phyloP scores from a whole-genome alignment of 2,888 invertebrate species.

The Drosophila monieri region DNA sequence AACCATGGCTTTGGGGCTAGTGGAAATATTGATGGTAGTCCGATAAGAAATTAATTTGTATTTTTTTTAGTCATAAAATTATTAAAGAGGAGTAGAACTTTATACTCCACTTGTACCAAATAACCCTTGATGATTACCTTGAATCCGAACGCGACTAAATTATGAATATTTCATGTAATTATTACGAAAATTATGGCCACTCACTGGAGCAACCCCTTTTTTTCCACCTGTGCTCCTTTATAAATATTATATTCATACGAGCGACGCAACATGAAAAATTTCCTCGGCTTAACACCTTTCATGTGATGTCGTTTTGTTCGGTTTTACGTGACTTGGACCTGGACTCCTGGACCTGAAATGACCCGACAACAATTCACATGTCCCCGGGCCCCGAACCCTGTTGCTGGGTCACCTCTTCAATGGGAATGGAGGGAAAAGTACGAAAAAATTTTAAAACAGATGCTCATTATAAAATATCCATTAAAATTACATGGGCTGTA shows the following conservation, averaged over 20 bases:
- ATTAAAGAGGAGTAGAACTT: too few species aligned
- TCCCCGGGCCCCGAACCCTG: conserved; percentile 49
- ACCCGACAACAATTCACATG: conserved; percentile 74
- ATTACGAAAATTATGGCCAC: conserved; percentile 11
- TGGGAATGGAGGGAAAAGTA: conserved; percentile 24
- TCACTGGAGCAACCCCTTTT: conserved; percentile 17
- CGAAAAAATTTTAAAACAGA: conserved; percentile 66
- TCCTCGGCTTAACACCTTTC: conserved; percentile 65
- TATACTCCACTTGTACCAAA: too few species aligned
- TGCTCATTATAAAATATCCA: conserved; percentile 78
- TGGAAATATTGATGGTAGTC: neutral
- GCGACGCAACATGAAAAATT: conserved; percentile 56
- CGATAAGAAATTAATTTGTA: neutral
- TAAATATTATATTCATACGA: conserved; percentile 42
- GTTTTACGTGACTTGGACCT: conserved; percentile 11
- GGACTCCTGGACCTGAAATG: conserved; percentile 50
- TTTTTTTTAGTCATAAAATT: neutral
- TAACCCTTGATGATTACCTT: neutral
- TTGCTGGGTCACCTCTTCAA: conserved; percentile 70
- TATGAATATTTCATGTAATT: conserved; percentile 25
- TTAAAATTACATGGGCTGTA: conserved; percentile 73
- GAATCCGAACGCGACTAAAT: neutral
- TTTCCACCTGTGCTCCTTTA: conserved; percentile 45
- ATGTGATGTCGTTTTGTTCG: conserved; percentile 15
- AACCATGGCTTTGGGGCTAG: neutral